Conservation (phyloP, 2,113 vertebrate genomes). For the Cygnus buccinator region DNA sequence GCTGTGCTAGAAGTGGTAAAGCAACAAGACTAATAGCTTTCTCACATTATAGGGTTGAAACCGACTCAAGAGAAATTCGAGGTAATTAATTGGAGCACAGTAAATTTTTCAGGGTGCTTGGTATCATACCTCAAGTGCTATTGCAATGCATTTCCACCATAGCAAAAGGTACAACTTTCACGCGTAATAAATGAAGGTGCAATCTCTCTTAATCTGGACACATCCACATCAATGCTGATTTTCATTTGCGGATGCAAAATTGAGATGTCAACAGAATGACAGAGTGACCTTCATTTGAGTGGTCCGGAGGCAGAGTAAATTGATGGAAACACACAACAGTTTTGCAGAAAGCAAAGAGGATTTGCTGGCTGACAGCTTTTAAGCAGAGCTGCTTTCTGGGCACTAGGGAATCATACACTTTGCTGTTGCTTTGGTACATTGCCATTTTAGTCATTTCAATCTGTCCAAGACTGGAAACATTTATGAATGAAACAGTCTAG, state of each 20-base stretch:
- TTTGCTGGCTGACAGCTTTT: constrained; percentile 30
- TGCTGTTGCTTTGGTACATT: not conserved
- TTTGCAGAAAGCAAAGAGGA: constrained; percentile 2
- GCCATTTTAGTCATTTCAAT: constrained; percentile 9
- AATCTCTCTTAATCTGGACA: not conserved
- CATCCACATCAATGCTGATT: not conserved
- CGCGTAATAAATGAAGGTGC: not conserved
- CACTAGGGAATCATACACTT: constrained; percentile 4
- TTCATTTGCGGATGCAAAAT: not conserved
- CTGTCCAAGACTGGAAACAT: constrained; percentile 3
- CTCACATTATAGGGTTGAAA: not conserved
- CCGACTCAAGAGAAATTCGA: not conserved
- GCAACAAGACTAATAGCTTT: not conserved
- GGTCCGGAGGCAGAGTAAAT: not conserved
- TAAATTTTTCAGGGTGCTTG: not conserved
- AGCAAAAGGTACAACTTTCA: not conserved
- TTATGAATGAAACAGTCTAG: not conserved
- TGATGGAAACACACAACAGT: not conserved
- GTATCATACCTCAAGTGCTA: not conserved
- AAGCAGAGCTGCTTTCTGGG: constrained; percentile 20
- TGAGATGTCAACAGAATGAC: not conserved
- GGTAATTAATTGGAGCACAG: not conserved
- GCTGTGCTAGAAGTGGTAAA: not conserved
- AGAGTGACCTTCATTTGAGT: not conserved
- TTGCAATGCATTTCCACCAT: not conserved